Conservation (phyloP, 2,113 vertebrate genomes). For the Rynchops niger region DNA sequence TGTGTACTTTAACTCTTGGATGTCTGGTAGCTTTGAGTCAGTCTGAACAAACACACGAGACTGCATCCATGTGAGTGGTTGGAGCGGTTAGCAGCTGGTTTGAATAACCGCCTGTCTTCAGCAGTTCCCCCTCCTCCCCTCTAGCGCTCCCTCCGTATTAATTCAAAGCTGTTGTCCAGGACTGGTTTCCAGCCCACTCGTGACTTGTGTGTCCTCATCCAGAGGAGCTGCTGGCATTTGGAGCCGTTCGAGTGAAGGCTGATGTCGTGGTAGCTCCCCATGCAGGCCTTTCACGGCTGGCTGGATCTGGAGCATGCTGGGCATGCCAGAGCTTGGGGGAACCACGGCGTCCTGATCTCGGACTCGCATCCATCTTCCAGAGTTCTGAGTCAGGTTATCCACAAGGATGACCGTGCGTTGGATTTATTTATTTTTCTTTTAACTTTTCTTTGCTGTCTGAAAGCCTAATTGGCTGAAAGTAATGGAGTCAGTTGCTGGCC, state of each 20-base stretch:
- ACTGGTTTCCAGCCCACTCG: conserved; percentile 14
- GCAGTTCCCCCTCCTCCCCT: not conserved
- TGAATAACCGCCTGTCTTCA: conserved; percentile 44
- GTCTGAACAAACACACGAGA: not conserved
- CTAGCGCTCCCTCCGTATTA: not conserved
- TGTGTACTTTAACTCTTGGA: not conserved
- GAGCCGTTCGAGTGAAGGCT: not conserved
- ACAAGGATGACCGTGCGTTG: not conserved
- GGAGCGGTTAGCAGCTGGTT: conserved; percentile 45
- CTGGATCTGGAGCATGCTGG: not conserved
- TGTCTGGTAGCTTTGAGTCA: not conserved
- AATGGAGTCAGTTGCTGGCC: not conserved
- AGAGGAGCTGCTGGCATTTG: not conserved
- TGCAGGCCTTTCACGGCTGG: fast-evolving
- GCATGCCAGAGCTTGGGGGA: not conserved
- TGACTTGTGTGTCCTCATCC: conserved; percentile 14
- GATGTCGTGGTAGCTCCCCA: fast-evolving
- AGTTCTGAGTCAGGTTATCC: not conserved
- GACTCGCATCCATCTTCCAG: not conserved
- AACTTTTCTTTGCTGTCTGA: not conserved
- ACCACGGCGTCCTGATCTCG: not conserved
- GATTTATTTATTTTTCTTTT: not conserved
- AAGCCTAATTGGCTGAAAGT: not conserved
- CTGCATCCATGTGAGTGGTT: not conserved
- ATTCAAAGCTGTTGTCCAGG: not conserved